Base-by-base conservation (phyloP, 2,113 vertebrate genomes). In the Nothobranchius kuhntae region DNA sequence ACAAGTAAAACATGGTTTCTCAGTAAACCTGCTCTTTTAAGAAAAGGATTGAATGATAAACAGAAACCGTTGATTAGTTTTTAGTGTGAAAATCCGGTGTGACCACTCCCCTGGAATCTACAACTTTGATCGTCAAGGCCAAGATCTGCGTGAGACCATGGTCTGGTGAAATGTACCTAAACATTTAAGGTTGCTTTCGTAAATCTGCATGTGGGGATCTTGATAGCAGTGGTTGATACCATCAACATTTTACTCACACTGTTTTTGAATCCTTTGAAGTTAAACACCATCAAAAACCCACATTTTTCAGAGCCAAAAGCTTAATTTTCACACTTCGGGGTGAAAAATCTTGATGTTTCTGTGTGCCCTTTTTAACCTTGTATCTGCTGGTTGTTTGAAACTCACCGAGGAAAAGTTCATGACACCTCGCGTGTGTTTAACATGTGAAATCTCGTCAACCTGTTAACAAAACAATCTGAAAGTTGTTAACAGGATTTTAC, bases 131-230 rank as follows among this genome's bases (percentile, higher is more conserved):
- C 70, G 75, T 17, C 14, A 45, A 26, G 38, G 65, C 68, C 71
- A 78, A 73, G 50, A 35, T 72, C 83, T 78, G 70, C 52, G 56
- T 76, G 84, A 85, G 73, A 73, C 45, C 67, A 80, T 26, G 79
- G 60, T 88, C 70, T 52, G 70, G 51, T 81, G 81, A 65, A 52
- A 40, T 65, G 71, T 72, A 64, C 66, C 71, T 65, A 84, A 79
- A 80, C 79, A 76, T 64, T 73, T 60, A 55, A 71, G 53, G 38
- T 61, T 14, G 38, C 53, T 57, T 67, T 80, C 4, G 6, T 75
- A 73, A 61, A 65, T 75, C 62, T 1, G 53, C 65, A 82, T 80
- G 82, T 70, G 75, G 73, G 68, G 38, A 81, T 84, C 79, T 82
- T 44, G 65, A 86, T 72, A 46, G 12, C 13, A 68, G 15, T 47